Base-by-base conservation (phyloP, 2,888 invertebrate genomes). In the Brenthis hecate region DNA sequence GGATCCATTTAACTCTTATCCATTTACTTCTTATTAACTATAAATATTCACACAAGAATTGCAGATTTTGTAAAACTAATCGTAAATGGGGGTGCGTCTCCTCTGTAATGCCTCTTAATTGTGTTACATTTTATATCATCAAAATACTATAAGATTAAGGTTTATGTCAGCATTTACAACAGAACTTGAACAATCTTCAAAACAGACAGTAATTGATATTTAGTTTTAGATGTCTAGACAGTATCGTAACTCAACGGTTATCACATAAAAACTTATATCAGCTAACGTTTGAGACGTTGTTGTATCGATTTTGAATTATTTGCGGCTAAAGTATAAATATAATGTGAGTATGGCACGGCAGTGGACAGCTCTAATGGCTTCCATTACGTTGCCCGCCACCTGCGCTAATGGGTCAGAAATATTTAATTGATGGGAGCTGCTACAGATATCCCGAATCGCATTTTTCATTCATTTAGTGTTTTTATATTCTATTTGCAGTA, bases 371-470 rank as follows among this genome's bases (percentile, higher is more conserved):
- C 85, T 90, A 91, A 89, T 91, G 87, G 90, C 83, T 85, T 87
- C 90, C 89, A 90, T 91, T 91, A 89, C 85, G 86, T 77, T 83
- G 84, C 85, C 81, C 84, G 81, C 87, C 91, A 90, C 88, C 87
- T 89, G 89, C 81, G 85, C 89, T 92, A 91, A 90, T 91, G 88
- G 87, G 76, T 85, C 87, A 88, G 85, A 89, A 90, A 91, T 91
- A 91, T 91, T 89, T 91, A 90, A 91, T 91, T 88, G 87, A 89
- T 89, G 88, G 85, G 83, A 78, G 80, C 82, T 74, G 75, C 75
- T 84, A 84, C 85, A 83, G 86, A 86, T 86, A 86, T 82, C 74
- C 79, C 79, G 81, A 81, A 82, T 82, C 83, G 77, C 81, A 86
- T 87, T 89, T 87, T 88, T 89, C 83, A 85, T 81, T 79, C 79